Evolutionary conservation across 2,888 invertebrate species (phyloP).

Genomic region (Ephialtes manifestator): DNA sequence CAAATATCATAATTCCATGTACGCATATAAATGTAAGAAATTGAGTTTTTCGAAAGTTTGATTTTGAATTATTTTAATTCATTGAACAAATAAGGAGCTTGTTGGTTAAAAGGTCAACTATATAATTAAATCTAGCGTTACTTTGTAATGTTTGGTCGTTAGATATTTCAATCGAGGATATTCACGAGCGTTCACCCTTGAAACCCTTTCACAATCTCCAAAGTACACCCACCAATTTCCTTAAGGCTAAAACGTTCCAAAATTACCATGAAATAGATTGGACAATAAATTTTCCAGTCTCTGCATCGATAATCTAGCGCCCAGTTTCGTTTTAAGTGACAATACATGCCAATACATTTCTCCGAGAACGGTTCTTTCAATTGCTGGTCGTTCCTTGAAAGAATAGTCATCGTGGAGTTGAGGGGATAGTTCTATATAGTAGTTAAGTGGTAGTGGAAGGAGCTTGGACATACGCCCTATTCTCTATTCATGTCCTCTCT

Average conservation of each 20-base stretch:
- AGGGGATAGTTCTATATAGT: conserved; percentile 1
- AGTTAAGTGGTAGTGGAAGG: conserved; percentile 24
- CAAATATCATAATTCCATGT: too few species aligned
- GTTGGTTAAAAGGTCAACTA: too few species aligned
- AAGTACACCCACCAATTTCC: background rate
- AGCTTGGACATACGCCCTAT: conserved; percentile 33
- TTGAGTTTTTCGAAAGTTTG: too few species aligned
- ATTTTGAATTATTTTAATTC: too few species aligned
- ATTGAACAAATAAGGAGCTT: too few species aligned
- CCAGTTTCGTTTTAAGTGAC: background rate
- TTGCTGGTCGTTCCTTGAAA: background rate
- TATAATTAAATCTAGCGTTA: too few species aligned
- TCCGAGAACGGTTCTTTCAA: background rate
- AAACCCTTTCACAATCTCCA: background rate
- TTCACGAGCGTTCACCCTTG: too few species aligned
- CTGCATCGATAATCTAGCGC: background rate
- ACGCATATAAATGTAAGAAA: too few species aligned
- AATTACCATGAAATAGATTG: conserved; percentile 1
- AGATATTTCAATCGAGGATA: too few species aligned
- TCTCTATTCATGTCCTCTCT: conserved; percentile 44
- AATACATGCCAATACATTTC: background rate
- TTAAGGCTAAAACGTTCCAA: background rate
- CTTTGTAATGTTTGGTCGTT: too few species aligned
- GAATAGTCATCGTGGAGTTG: conserved; percentile 5
- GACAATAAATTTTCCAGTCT: background rate